Conservation (phyloP, 2,113 vertebrate genomes). For the Egretta garzetta region DNA sequence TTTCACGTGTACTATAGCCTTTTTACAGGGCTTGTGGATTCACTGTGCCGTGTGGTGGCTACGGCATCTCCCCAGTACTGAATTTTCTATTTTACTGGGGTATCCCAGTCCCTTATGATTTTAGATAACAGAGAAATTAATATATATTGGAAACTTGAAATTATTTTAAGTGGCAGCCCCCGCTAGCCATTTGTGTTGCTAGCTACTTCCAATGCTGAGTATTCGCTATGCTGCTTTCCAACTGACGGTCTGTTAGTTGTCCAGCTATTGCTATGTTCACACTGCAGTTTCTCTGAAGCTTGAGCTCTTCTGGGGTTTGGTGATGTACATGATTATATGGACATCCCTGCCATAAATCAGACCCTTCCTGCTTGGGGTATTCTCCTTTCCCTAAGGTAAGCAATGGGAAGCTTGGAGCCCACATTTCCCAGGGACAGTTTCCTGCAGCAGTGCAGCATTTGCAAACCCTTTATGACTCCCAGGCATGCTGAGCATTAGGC, state of each 20-base stretch:
- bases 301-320: background rate
- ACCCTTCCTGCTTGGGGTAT: constrained; percentile 4
- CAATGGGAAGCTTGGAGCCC: background rate
- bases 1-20: background rate
- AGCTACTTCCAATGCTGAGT: background rate
- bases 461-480: background rate
- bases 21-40: background rate
- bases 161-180: background rate
- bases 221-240: background rate
- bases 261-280: background rate
- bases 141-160: background rate
- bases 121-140: background rate
- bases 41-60: background rate
- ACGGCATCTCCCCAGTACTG: background rate
- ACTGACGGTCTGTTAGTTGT: background rate
- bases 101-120: background rate
- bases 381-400: constrained; percentile 32
- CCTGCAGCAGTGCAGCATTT: background rate
- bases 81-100: background rate
- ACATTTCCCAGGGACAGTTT: constrained; percentile 39
- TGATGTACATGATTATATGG: background rate
- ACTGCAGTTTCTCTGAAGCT: background rate
- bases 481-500: background rate
- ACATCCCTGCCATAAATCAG: background rate
- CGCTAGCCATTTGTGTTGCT: background rate